phyloP scores from a whole-genome alignment of 1,140 invertebrate genomes.

The Atta cephalotes region DNA sequence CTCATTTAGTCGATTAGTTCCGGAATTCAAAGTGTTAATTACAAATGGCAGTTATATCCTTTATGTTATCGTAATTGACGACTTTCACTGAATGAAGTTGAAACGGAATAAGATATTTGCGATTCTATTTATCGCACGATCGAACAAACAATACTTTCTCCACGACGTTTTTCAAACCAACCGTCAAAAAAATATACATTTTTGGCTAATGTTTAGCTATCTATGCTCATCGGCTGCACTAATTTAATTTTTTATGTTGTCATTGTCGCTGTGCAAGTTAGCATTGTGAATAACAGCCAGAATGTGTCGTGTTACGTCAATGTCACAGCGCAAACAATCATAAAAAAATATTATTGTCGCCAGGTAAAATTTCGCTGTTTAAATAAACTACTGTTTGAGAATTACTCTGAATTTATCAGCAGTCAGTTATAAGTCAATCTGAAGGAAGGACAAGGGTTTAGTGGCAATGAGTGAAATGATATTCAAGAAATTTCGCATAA shows the following conservation, averaged over 20 bases:
- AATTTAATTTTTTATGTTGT: slow-evolving; percentile 13
- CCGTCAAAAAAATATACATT: not conserved
- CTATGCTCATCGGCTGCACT: not conserved
- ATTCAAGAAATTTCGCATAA: slow-evolving; percentile 33
- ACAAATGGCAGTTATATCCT: not conserved
- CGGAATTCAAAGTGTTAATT: not conserved
- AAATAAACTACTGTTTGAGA: slow-evolving; percentile 46
- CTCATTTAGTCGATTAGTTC: not conserved
- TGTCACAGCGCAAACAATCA: slow-evolving; percentile 42
- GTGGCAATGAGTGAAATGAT: slow-evolving; percentile 21
- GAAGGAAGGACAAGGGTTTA: slow-evolving; percentile 38
- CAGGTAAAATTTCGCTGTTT: not conserved
- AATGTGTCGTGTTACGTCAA: slow-evolving; percentile 25
- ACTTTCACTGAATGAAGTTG: slow-evolving; percentile 17
- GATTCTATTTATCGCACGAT: not conserved
- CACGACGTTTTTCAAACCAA: slow-evolving; percentile 9
- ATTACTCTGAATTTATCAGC: slow-evolving; percentile 25
- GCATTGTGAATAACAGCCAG: slow-evolving; percentile 14
- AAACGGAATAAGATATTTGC: slow-evolving; percentile 28
- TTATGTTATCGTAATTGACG: not conserved
- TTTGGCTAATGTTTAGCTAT: not conserved
- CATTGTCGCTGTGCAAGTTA: not conserved
- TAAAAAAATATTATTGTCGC: slow-evolving; percentile 20
- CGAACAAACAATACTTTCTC: slow-evolving; percentile 33
- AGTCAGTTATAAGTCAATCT: slow-evolving; percentile 42